A percentile compares a stretch with the other conserved stretches of the same genome.
These are phyloP conservation scores for Trissolcus japonicus DNA, from an alignment of 2,888 invertebrate species.

Conservation along the genomic window DNA sequence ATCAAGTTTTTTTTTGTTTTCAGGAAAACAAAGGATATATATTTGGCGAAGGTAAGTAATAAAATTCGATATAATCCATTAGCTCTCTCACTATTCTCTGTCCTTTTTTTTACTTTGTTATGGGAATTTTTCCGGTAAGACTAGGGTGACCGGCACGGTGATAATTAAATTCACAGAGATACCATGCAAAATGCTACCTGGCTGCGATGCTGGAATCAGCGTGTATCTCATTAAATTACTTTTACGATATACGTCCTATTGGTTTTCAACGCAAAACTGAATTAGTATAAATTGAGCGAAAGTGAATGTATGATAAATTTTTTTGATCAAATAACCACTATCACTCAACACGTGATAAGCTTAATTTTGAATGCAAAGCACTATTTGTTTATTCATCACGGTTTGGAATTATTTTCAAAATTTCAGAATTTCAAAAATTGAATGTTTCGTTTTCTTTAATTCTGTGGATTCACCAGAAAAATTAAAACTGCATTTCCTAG, in stretches of 20 bases:
- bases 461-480: constrained; percentile 14
- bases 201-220: constrained; percentile 10
- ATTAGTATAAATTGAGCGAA: constrained; percentile 11
- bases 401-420: not conserved
- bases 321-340: not conserved
- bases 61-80: constrained; percentile 22
- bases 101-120: constrained; percentile 9
- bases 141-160: constrained; percentile 11
- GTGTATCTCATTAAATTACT: constrained; percentile 21
- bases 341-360: not conserved
- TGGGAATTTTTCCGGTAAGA: constrained; percentile 13
- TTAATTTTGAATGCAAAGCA: not conserved
- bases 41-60: not conserved
- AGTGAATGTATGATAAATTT: not conserved
- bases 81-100: not conserved
- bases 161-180: constrained; percentile 34
- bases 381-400: not conserved
- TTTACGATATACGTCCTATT: constrained; percentile 2
- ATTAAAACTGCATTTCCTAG: constrained; percentile 35
- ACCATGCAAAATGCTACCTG: constrained; percentile 16
- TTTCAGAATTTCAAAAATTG: too few relatives aligned
- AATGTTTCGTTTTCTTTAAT: not conserved
- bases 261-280: constrained; percentile 7
- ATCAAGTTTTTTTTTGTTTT: not conserved
- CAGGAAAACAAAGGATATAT: not conserved